Conservation (phyloP, 2,797 vertebrate genomes). For the Leptoclinus maculatus region DNA sequence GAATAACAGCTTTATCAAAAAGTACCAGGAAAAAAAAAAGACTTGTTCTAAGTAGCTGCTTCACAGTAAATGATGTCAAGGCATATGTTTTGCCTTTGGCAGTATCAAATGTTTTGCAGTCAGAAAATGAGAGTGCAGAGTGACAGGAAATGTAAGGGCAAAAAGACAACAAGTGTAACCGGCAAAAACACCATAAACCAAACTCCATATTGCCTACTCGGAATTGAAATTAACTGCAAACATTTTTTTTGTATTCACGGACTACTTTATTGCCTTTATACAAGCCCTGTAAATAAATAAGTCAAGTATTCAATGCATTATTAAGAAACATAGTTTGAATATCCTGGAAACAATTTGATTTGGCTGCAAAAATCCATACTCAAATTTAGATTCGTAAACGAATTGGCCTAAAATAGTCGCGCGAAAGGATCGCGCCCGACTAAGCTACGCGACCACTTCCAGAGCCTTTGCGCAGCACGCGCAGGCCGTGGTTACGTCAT, state of each 20-base stretch:
- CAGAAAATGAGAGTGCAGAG: not conserved
- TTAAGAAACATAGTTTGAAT: no score
- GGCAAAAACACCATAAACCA: not conserved
- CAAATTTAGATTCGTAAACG: not conserved
- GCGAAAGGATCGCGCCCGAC: not conserved
- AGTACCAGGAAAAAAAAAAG: not conserved
- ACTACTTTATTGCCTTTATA: not conserved
- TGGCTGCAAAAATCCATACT: not conserved
- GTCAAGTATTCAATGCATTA: no score
- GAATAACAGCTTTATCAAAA: not conserved
- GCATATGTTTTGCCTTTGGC: conserved; percentile 29
- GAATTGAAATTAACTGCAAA: not conserved
- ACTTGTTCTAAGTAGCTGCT: not conserved
- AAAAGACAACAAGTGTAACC: not conserved
- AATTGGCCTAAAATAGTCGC: not conserved
- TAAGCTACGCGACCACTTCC: not conserved
- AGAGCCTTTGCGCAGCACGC: no score
- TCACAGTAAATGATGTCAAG: conserved; percentile 20
- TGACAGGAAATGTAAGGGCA: conserved; percentile 3
- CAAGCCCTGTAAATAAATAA: not conserved
- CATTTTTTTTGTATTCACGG: not conserved
- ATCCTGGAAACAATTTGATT: not conserved
- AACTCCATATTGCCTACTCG: not conserved
- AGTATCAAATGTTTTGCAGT: conserved; percentile 22
- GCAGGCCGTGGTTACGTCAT: no score